Base-by-base conservation (phyloP, 92 coral and sea anemone genomes). In the Pocillopora meandrina region DNA sequence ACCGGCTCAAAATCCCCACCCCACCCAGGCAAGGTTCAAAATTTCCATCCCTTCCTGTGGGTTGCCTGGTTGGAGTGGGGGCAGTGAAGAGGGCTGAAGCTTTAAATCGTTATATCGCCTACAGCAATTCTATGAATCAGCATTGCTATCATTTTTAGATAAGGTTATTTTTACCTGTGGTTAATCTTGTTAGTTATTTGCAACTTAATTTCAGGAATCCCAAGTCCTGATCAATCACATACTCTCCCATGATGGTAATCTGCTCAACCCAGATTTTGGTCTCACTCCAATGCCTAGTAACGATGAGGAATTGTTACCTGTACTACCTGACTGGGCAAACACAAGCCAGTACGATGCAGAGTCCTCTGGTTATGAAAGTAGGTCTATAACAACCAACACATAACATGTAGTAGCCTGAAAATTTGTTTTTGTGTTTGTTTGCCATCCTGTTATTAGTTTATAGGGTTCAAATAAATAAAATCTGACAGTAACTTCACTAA, bases 311-410 rank as follows among this genome's bases (percentile, higher is more conserved):
- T 16, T 70, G 56, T 34, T 15, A 21, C 20, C 23, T 5, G 6
- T 55, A 1, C 19, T 20, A 4, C 33, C 74, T 7, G 56, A 70
- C 10, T 34, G 74, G 20, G 9, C 3, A 5, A 13, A 34, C 11
- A 56, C 63, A 20, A 74, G 63, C 36, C 63, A 19, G 49, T 74
- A 26, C 26, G 35, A 52, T 20, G 78, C 78, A 20, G 36, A 47
- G 17, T 74, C 78, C 2, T 74, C 78, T 12, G 82, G 82, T 61
- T 78, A 78, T 63, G 82, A 78, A 21, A 78, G 82, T 78, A 60
- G 4, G 82, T 56, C 59, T 14, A 42, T 42, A 3, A 42, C 8
- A 7, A 7, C 52, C 4, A 7, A 42, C 5, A 42, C 8, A 3
- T 42, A 42, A 42, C 4, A 7, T 3, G 52, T 42, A 3, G 11